A percentile compares a stretch with the other conserved stretches of the same genome.
These are phyloP conservation scores for Clusia tigrina DNA, from an alignment of 2,888 invertebrate species.

Conservation along the genomic window DNA sequence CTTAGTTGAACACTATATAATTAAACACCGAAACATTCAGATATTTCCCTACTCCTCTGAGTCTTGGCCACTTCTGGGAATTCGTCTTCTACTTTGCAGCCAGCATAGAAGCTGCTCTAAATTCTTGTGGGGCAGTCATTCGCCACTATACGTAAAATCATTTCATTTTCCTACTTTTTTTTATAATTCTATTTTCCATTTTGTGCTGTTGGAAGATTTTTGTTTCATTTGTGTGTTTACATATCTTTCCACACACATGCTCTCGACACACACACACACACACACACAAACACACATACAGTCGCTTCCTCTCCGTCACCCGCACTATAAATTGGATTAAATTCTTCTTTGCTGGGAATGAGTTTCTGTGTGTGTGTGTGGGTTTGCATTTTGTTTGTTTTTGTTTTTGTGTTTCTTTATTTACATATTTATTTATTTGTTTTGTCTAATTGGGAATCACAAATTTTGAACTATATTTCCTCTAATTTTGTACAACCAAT, in stretches of 20 bases:
- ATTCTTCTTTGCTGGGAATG: slow-evolving; percentile 10
- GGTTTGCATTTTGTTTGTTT: background rate
- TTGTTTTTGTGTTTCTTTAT: background rate
- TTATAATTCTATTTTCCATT: background rate
- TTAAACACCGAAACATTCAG: too few relatives aligned
- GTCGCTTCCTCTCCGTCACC: background rate
- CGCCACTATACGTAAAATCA: background rate
- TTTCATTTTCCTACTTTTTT: slow-evolving; percentile 13
- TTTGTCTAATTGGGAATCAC: too few relatives aligned
- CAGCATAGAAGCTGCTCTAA: too few relatives aligned
- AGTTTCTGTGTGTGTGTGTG: background rate
- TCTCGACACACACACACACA: too few relatives aligned
- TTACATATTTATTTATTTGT: too few relatives aligned
- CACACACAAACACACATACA: too few relatives aligned
- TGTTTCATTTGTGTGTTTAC: background rate
- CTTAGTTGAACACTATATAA: too few relatives aligned
- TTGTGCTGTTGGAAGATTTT: slow-evolving; percentile 4
- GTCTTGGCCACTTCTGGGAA: too few relatives aligned
- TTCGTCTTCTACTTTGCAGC: too few relatives aligned
- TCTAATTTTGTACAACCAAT: too few relatives aligned
- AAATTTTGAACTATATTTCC: too few relatives aligned
- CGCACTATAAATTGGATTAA: slow-evolving; percentile 20
- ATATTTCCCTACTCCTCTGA: too few relatives aligned
- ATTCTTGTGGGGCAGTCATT: background rate
- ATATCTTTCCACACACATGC: background rate